Conservation (phyloP, 1,140 invertebrate genomes). For the Diorhabda carinulata region DNA sequence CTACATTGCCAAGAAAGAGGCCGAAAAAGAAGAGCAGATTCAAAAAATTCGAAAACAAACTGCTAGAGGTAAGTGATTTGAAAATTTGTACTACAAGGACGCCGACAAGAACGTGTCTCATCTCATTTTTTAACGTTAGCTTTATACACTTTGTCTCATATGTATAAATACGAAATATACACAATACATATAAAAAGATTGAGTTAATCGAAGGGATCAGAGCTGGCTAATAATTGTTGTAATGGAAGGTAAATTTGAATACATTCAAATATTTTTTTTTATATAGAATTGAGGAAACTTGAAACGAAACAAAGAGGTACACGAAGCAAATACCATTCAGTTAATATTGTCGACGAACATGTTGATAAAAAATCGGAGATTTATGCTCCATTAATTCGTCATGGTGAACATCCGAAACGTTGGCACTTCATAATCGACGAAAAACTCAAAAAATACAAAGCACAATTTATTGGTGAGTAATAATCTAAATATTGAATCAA, state of each 20-base stretch:
- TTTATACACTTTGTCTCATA: too few species aligned
- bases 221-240: too few species aligned
- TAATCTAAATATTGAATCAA: neutral
- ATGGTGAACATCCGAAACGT: conserved; percentile 52
- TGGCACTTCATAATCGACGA: conserved; percentile 51
- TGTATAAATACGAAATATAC: too few species aligned
- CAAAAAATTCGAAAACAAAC: conserved; percentile 46
- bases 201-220: too few species aligned
- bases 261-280: conserved; percentile 2
- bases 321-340: conserved; percentile 42
- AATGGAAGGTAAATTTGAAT: too few species aligned
- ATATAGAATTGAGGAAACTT: conserved; percentile 56
- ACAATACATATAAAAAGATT: too few species aligned
- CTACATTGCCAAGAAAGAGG: conserved; percentile 48
- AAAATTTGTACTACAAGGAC: neutral
- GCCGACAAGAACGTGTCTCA: neutral
- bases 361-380: conserved; percentile 51
- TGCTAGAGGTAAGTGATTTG: conserved; percentile 46
- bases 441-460: conserved; percentile 45
- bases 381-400: conserved; percentile 51
- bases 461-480: conserved; percentile 41
- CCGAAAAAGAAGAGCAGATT: conserved; percentile 48
- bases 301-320: conserved; percentile 46
- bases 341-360: conserved; percentile 48
- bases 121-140: too few species aligned